A percentile compares a stretch with the other conserved stretches of the same genome.
Conservation (phyloP, 2,113 vertebrate genomes). For the Uropsilus gracilis region DNA sequence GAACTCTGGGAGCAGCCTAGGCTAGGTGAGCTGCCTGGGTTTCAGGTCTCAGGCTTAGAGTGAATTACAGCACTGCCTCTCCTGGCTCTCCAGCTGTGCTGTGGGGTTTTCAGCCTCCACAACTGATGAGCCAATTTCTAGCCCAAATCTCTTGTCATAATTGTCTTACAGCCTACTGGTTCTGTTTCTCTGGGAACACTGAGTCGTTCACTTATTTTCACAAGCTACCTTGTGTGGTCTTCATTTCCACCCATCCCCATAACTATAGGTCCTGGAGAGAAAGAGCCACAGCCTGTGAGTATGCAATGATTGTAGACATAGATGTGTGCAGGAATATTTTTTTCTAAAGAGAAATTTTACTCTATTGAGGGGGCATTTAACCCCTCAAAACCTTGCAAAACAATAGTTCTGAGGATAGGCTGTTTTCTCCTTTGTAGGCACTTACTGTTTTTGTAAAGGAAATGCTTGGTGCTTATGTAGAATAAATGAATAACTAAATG, state of each 20-base stretch:
- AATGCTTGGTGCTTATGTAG: not conserved
- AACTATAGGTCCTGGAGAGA: not conserved
- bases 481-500: not conserved
- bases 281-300: not conserved
- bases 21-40: no score
- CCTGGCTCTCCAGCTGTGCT: not conserved
- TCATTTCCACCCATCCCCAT: not conserved
- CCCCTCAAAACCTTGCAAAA: not conserved
- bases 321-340: not conserved
- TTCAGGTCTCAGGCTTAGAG: not conserved
- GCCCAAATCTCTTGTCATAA: not conserved
- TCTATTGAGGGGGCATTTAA: not conserved
- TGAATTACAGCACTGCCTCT: not conserved
- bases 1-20: not conserved
- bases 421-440: not conserved
- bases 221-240: not conserved
- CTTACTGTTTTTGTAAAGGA: not conserved
- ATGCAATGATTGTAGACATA: not conserved
- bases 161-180: not conserved
- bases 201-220: not conserved
- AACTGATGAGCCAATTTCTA: not conserved
- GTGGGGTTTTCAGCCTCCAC: not conserved
- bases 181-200: not conserved
- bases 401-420: not conserved
- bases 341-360: slow-evolving; percentile 4